A percentile compares a stretch with the other conserved stretches of the same genome.
These are phyloP conservation scores for Neria commutata DNA, from an alignment of 2,888 invertebrate genomes.

Conservation along the genomic window DNA sequence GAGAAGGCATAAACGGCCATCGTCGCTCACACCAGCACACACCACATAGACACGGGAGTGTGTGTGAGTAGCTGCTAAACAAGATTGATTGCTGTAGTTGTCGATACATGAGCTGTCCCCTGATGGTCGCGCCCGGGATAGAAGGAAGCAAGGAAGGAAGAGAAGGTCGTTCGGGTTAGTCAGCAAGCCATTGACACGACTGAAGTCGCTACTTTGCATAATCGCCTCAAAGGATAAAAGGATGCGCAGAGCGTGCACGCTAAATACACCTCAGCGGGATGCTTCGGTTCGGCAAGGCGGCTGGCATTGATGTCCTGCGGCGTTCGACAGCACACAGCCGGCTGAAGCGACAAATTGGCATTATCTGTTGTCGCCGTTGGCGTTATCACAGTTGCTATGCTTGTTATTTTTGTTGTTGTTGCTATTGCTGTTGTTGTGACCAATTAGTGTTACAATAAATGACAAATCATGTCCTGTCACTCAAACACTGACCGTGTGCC, in stretches of 20 bases:
- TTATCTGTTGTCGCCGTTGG: constrained; percentile 2
- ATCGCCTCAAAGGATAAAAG: constrained; percentile 6
- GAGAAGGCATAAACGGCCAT: neutral
- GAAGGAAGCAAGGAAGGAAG: too few species aligned
- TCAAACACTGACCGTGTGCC: constrained; percentile 38
- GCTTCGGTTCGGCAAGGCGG: constrained; percentile 7
- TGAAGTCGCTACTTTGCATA: constrained; percentile 16
- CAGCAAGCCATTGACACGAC: neutral
- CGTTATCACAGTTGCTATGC: neutral
- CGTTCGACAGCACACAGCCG: constrained; percentile 26
- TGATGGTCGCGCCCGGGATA: neutral
- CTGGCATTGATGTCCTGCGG: constrained; percentile 28
- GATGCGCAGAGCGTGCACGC: neutral
- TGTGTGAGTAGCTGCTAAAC: constrained; percentile 41
- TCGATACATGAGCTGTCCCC: constrained; percentile 25
- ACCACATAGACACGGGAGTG: neutral
- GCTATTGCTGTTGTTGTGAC: constrained; percentile 9
- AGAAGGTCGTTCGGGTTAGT: neutral
- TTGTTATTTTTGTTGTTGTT: neutral
- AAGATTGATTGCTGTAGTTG: constrained; percentile 40
- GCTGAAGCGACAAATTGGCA: constrained; percentile 28
- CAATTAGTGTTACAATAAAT: constrained; percentile 28
- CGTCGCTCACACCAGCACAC: neutral
- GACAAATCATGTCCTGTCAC: constrained; percentile 53
- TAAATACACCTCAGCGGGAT: constrained; percentile 17